Conservation (phyloP, 2,113 vertebrate genomes). For the Grallaria varia region DNA sequence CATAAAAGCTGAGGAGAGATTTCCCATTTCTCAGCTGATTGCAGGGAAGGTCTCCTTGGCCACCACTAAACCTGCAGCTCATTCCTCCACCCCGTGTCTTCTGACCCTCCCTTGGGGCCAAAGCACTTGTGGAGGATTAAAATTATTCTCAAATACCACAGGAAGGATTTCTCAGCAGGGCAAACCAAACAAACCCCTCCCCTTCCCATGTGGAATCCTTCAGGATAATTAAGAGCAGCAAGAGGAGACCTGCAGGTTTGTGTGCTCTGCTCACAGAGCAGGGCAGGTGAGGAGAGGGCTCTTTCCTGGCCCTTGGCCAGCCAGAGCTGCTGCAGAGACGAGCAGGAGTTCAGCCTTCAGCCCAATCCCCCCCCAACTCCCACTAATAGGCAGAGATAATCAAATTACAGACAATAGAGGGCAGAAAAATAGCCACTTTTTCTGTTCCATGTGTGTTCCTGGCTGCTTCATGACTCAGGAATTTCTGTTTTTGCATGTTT, state of each 20-base stretch:
- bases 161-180: neutral
- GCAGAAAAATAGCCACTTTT: neutral
- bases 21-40: neutral
- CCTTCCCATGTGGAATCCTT: neutral
- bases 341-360: neutral
- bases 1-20: neutral
- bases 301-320: neutral
- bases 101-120: neutral
- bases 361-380: neutral
- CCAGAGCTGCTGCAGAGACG: neutral
- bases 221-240: fast-evolving
- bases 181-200: neutral
- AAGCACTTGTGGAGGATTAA: neutral
- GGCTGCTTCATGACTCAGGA: neutral
- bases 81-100: neutral
- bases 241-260: neutral
- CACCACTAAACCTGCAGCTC: neutral
- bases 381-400: neutral
- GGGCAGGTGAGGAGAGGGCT: neutral
- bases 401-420: neutral
- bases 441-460: neutral
- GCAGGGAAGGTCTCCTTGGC: neutral
- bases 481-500: neutral
- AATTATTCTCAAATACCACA: fast-evolving
- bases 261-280: neutral